These are phyloP conservation scores for Phaedon cochleariae DNA, from an alignment of 2,888 invertebrate species.

Conservation along the genomic window DNA sequence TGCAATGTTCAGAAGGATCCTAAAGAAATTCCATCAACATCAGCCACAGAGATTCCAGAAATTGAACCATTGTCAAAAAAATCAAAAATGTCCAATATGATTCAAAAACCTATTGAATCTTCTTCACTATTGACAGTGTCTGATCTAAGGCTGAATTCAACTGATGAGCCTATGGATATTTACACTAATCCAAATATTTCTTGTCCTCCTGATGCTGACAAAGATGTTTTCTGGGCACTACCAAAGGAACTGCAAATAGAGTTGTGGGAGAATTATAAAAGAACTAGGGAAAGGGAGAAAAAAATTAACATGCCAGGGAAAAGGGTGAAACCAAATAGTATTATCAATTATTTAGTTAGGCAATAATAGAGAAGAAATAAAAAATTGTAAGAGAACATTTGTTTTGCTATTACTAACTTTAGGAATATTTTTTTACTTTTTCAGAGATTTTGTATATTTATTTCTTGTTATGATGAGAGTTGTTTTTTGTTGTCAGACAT, in stretches of 20 bases:
- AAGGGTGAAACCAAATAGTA: conserved; percentile 70
- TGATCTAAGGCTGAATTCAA: conserved; percentile 71
- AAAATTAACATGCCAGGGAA: conserved; percentile 62
- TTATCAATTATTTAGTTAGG: conserved; percentile 71
- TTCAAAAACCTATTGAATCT: conserved; percentile 66
- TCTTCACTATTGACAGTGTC: conserved; percentile 76
- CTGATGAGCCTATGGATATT: conserved; percentile 16
- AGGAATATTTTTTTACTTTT: too few species aligned
- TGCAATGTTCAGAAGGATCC: conserved; percentile 17
- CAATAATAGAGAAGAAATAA: background rate
- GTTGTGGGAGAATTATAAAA: conserved; percentile 73
- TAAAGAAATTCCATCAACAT: conserved; percentile 51
- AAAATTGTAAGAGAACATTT: too few species aligned
- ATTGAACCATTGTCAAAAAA: conserved; percentile 82
- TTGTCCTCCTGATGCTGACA: conserved; percentile 74
- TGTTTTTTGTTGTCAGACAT: too few species aligned
- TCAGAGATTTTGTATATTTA: too few species aligned
- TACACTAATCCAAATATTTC: conserved; percentile 37
- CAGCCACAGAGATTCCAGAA: conserved; percentile 65
- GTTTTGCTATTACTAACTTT: too few species aligned
- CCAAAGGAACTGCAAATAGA: conserved; percentile 79
- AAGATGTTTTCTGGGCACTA: conserved; percentile 74
- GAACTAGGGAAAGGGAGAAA: conserved; percentile 41
- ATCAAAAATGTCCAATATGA: conserved; percentile 57
- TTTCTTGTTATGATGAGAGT: too few species aligned